These are phyloP conservation scores for Hirtodrosophila cameraria DNA, from an alignment of 2,888 invertebrate species.

Conservation along the genomic window DNA sequence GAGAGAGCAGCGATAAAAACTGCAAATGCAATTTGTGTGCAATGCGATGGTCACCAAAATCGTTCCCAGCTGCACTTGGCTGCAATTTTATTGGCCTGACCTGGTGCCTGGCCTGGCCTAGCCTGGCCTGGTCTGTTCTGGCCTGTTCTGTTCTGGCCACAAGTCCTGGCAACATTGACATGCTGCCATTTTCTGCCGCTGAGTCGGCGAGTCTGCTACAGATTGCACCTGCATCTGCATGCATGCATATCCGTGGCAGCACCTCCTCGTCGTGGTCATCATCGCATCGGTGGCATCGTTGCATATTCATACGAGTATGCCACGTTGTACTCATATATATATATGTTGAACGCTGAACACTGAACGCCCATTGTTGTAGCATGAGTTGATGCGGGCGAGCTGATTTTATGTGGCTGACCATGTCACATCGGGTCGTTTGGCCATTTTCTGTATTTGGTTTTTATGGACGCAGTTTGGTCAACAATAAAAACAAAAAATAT, in stretches of 20 bases:
- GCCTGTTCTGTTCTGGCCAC: constrained; percentile 27
- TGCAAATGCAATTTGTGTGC: constrained; percentile 69
- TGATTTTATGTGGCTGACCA: constrained; percentile 71
- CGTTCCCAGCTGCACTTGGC: constrained; percentile 64
- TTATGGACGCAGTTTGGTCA: constrained; percentile 44
- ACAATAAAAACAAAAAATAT: constrained; percentile 25
- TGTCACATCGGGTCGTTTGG: constrained; percentile 59
- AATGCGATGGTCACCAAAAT: constrained; percentile 48
- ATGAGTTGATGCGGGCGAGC: constrained; percentile 64
- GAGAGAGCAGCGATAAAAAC: constrained; percentile 47
- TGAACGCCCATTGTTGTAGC: constrained; percentile 61
- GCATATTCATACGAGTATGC: constrained; percentile 72
- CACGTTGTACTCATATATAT: constrained; percentile 1
- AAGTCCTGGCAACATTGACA: constrained; percentile 58
- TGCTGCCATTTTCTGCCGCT: constrained; percentile 33
- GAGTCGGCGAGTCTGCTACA: constrained; percentile 49
- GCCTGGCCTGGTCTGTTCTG: constrained; percentile 11
- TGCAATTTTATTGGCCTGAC: constrained; percentile 65
- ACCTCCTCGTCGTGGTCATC: constrained; percentile 57
- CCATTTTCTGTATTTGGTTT: constrained; percentile 65
- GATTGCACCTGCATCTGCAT: constrained; percentile 76
- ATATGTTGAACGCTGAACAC: too few relatives aligned
- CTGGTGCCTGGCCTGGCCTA: constrained; percentile 18
- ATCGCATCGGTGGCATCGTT: constrained; percentile 64
- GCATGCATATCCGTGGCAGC: constrained; percentile 60